These are phyloP conservation scores for Pampusana beccarii DNA, from an alignment of 2,113 vertebrate species.

Conservation along the genomic window DNA sequence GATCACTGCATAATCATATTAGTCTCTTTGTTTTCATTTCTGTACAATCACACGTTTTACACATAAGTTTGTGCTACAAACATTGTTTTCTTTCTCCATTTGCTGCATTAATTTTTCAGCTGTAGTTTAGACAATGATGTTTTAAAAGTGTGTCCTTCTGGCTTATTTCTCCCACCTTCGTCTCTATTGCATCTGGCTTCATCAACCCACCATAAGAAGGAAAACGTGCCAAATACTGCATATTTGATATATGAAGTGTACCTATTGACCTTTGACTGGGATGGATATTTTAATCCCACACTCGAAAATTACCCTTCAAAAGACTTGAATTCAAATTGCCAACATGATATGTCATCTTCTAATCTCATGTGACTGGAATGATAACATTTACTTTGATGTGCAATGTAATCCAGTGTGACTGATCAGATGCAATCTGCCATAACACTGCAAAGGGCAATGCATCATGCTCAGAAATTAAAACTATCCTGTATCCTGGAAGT, in stretches of 20 bases:
- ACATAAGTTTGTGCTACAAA: neutral
- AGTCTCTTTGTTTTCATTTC: neutral
- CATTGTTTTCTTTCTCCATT: neutral
- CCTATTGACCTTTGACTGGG: conserved; percentile 58
- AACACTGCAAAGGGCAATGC: conserved; percentile 10
- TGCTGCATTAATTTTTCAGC: neutral
- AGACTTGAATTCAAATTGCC: conserved; percentile 61
- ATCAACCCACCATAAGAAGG: neutral
- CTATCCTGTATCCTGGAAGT: neutral
- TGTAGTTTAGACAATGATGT: neutral
- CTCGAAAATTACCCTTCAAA: conserved; percentile 64
- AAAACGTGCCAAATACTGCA: conserved; percentile 7
- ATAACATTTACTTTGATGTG: conserved; percentile 52
- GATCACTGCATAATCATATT: neutral
- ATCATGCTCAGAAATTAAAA: conserved; percentile 18
- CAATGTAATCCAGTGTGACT: conserved; percentile 40
- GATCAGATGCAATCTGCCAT: conserved; percentile 54
- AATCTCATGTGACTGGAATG: conserved; percentile 64
- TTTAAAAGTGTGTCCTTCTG: neutral
- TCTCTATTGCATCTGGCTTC: conserved; percentile 14
- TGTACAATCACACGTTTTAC: neutral
- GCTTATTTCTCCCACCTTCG: neutral
- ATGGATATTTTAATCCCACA: conserved; percentile 66
- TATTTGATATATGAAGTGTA: conserved; percentile 30
- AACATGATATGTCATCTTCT: conserved; percentile 49